Base-by-base conservation (phyloP, 2,888 invertebrate genomes). In the Horisme vitalbata region DNA sequence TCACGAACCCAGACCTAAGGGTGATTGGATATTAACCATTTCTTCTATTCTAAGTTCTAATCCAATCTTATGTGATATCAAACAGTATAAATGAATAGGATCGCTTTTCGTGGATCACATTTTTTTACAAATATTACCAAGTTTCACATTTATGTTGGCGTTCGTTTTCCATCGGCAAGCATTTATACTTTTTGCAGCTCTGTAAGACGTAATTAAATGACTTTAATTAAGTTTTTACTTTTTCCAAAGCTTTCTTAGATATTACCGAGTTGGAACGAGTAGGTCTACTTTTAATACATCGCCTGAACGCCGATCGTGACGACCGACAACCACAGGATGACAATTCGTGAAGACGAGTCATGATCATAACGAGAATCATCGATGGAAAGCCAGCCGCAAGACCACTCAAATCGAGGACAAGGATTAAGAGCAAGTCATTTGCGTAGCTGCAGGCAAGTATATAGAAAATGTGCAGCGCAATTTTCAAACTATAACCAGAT, bases 321-420 rank as follows among this genome's bases (percentile, higher is more conserved):
- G 53, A 41, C 30, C 30, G 45, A 32, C 51, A 59, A 61, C 65
- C 66, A 53, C 68, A 68, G 65, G 54, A 50, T 54, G 51, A 52
- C 55, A 59, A 65, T 61, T 62, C 56, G 57, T 59, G 49, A 56
- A 57, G 57, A 63, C 62, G 51, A 51, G 37, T 58, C 50, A 45
- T 65, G 62, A 48, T 61, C 36, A 33, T 43, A 47, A 41, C 21
- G 28, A 55, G 53, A 48, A 63, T 48, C 49, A 54, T 52, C 36
- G 48, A 59, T 44, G 52, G 61, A 68, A 64, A 64, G 58, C 55
- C 48, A 57, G 46, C 59, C 56, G 49, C 43, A 59, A 41, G 27
- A 39, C 41, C 41, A 35, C 47, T 41, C 27, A 35, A 33, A 51
- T 46, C 41, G 47, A 47, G 52, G 49, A 48, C 58, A 53, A 41